Conservation (phyloP, 2,113 vertebrate genomes). For the Sterrhoptilus dennistouni region DNA sequence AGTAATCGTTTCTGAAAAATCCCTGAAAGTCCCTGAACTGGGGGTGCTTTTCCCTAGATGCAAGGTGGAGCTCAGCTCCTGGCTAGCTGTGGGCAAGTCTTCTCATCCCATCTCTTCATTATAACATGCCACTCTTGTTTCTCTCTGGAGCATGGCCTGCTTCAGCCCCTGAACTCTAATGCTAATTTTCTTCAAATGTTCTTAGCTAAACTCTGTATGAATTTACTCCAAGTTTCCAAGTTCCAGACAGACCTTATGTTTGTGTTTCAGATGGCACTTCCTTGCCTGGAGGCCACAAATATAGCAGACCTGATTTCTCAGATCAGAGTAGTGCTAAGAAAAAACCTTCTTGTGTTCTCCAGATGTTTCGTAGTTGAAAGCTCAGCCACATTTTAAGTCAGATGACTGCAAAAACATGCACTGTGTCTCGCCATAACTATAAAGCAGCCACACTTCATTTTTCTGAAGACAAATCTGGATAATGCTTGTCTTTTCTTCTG, state of each 20-base stretch:
- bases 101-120: not conserved
- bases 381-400: not conserved
- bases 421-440: not conserved
- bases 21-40: not conserved
- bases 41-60: not conserved
- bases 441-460: not conserved
- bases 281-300: not conserved
- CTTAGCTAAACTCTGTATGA: not conserved
- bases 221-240: not conserved
- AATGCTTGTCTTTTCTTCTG: not conserved
- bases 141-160: not conserved
- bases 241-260: not conserved
- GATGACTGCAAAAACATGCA: not conserved
- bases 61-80: not conserved
- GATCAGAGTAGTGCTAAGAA: not conserved
- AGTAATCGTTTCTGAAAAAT: not conserved
- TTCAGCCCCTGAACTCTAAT: not conserved
- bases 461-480: not conserved
- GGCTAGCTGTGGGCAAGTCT: not conserved
- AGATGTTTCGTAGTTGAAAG: conserved; percentile 18
- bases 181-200: not conserved
- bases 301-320: not conserved
- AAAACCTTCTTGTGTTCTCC: not conserved
- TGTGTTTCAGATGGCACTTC: not conserved
- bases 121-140: accelerated